Conservation (phyloP, 2,888 invertebrate genomes). For the Lasiommata megera region DNA sequence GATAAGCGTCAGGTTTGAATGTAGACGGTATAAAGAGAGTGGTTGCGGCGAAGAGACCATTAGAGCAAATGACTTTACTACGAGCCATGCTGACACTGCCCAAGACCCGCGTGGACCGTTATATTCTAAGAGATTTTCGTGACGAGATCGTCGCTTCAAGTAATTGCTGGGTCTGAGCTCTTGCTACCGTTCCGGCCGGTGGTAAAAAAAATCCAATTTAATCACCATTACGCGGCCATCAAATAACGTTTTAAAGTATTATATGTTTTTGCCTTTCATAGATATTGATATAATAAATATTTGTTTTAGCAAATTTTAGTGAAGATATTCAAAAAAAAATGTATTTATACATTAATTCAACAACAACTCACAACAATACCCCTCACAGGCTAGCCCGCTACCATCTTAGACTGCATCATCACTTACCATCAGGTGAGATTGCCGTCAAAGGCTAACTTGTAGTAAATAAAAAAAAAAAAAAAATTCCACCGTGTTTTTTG, state of each 20-base stretch:
- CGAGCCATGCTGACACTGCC: slow-evolving; percentile 51
- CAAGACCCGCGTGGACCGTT: slow-evolving; percentile 52
- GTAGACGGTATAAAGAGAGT: slow-evolving; percentile 33
- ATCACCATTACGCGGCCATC: slow-evolving; percentile 9
- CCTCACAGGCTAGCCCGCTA: too few relatives aligned
- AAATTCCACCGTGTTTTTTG: too few relatives aligned
- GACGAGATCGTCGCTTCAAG: slow-evolving; percentile 50
- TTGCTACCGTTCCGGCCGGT: slow-evolving; percentile 34
- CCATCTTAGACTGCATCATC: too few relatives aligned
- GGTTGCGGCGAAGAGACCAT: slow-evolving; percentile 50
- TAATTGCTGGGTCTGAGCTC: slow-evolving; percentile 45
- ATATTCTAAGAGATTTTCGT: slow-evolving; percentile 57
- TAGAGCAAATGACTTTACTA: slow-evolving; percentile 62
- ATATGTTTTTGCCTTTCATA: background rate
- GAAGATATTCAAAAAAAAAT: too few relatives aligned
- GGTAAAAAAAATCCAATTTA: slow-evolving; percentile 20
- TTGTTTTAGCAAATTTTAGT: background rate
- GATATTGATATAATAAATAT: background rate
- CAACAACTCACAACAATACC: too few relatives aligned
- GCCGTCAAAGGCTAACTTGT: too few relatives aligned
- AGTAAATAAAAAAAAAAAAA: too few relatives aligned
- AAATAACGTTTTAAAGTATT: slow-evolving; percentile 5
- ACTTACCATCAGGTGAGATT: too few relatives aligned
- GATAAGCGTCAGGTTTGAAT: slow-evolving; percentile 33
- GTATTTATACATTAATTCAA: too few relatives aligned